Evolutionary conservation across 2,888 invertebrate genomes (phyloP), one percentile per base, ranked within the genome.

Genomic region (Caenorhabditis doughertyi): DNA sequence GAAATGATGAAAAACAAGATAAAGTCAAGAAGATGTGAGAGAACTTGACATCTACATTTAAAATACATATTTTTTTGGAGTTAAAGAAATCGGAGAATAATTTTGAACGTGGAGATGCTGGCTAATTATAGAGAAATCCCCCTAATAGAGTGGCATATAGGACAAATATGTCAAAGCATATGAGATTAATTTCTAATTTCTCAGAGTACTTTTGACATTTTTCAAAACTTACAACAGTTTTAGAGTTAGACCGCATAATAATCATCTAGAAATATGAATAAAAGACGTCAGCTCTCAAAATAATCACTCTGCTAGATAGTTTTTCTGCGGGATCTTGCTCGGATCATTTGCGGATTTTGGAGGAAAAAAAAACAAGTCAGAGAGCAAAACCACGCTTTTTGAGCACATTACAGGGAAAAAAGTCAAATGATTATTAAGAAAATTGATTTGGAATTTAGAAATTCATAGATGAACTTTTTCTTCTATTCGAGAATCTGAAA

Each of bases 261-360:
- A 42, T 3, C 60, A 27, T 60, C 8, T n/a, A 3, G n/a, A 27
- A n/a, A 16, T 21, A 2, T 13, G 42, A 58, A 39, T 60, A 13
- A 1, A 21, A 21, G 7, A 42, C 21, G 23, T 60, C 60, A 44
- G 16, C 13, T 60, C 27, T 35, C 23, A 23, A 39, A 47, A 18
- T 18, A 3, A 16, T 11, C 32, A 56, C 32, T 56, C 11, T 56
- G 18, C 9, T 32, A 18, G 21, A 42, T 21, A 29, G 9, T 56
- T 35, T 56, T 35, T 18, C 9, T 56, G 21, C 35, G 21, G 29
- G 21, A 35, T 35, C 3, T 35, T 35, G 35, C 18, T 18, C 25
- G 60, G 60, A 60, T 60, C 60, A 60, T 42, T 25, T 42, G 16
- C 60, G 60, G 60, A 60, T 60, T 60, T 60, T 4, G 32, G 11